Evolutionary conservation across 2,888 invertebrate genomes (phyloP).

Genomic region (Drosophila seclusa): DNA sequence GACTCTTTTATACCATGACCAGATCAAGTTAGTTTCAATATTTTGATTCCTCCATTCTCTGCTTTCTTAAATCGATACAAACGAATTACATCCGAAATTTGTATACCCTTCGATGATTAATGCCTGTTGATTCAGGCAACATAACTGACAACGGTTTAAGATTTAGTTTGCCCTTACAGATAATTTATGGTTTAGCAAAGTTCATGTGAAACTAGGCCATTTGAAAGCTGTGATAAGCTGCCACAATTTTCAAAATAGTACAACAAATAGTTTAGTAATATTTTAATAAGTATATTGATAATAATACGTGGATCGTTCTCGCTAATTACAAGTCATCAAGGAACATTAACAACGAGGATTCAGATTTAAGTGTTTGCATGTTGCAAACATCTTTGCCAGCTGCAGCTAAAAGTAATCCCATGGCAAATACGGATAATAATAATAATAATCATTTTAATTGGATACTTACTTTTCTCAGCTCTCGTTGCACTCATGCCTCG

Average conservation of each 20-base stretch:
- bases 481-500: conserved; percentile 90
- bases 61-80: conserved; percentile 20
- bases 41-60: conserved; percentile 7
- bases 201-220: neutral
- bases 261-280: neutral
- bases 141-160: neutral
- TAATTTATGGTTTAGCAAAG: neutral
- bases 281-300: neutral
- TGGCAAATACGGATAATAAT: neutral
- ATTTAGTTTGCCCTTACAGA: neutral
- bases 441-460: neutral
- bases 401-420: too few relatives aligned
- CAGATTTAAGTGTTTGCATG: neutral
- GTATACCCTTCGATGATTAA: neutral
- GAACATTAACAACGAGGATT: too few relatives aligned
- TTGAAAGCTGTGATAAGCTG: neutral
- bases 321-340: neutral
- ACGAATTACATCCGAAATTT: neutral
- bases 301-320: neutral
- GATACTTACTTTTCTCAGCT: conserved; percentile 90
- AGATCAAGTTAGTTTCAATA: conserved; percentile 23
- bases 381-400: neutral
- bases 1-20: conserved; percentile 2
- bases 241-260: neutral
- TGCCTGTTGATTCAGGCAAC: conserved; percentile 1